Conservation (phyloP, 2,797 vertebrate species). For the Myripristis jacobus region DNA sequence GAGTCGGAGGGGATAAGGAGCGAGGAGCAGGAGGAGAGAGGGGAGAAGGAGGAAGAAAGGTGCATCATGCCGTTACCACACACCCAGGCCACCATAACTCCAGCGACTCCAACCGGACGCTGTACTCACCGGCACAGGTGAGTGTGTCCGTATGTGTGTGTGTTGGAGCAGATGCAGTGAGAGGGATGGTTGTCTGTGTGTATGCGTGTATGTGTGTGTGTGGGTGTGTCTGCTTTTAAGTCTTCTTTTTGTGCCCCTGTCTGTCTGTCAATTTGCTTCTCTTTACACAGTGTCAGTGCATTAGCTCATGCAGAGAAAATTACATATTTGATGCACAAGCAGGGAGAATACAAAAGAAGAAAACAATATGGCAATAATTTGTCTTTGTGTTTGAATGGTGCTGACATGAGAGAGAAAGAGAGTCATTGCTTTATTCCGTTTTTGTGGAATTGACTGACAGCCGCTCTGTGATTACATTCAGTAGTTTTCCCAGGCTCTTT, state of each 20-base stretch:
- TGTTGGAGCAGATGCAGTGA: conserved; percentile 22
- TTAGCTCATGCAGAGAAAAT: conserved; percentile 61
- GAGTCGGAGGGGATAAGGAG: conserved; percentile 66
- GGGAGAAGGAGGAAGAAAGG: conserved; percentile 62
- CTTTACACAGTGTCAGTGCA: conserved; percentile 35
- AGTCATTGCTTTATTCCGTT: conserved; percentile 14
- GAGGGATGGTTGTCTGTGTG: conserved; percentile 6
- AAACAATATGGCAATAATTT: conserved; percentile 47
- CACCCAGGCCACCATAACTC: conserved; percentile 73
- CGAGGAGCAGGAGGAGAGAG: conserved; percentile 59
- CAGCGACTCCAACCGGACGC: conserved; percentile 80
- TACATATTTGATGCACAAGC: conserved; percentile 43
- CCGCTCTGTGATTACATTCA: conserved; percentile 10
- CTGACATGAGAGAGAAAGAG: conserved; percentile 29
- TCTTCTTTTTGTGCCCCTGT: conserved; percentile 19
- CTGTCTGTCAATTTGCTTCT: conserved; percentile 45
- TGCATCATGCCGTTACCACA: conserved; percentile 47
- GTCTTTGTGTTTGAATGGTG: conserved; percentile 23
- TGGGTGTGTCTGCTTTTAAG: conserved; percentile 8
- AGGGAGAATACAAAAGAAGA: conserved; percentile 44
- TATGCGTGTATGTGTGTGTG: conserved; percentile 28
- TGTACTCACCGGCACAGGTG: conserved; percentile 94
- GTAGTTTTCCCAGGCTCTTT: conserved; percentile 26
- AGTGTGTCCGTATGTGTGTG: conserved; percentile 40
- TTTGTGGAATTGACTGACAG: conserved; percentile 38